Evolutionary conservation across 1,140 invertebrate species (phyloP), one percentile per base, ranked within the genome.

Genomic region (Campodea augens): DNA sequence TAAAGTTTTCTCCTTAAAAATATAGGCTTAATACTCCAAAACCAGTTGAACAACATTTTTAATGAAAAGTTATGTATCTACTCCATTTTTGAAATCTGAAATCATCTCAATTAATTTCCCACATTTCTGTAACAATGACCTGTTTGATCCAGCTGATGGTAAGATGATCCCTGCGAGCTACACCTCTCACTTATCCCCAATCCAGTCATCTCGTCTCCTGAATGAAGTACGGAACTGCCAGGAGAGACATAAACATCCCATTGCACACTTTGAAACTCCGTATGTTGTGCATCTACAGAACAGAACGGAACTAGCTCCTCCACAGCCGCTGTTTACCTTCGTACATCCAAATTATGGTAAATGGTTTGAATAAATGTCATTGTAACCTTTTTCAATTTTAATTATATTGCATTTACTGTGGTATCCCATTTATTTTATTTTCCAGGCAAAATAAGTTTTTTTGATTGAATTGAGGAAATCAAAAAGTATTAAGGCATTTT

Each of bases 211-310:
- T 12, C 83, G 81, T 60, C 60, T 88, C 19, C 79, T 74, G 56
- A 74, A 75, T 52, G 81, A 87, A 63, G 73, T 81, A 20, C 50
- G 67, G 50, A 52, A 57, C 3, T 68, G 66, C 47, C 66, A 66
- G 47, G 72, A 77, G 42, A 69, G 62, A 46, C 69, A 74, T 38
- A 78, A 79, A 52, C 64, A 66, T 52, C 56, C 62, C 29, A 54
- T 72, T 51, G 57, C 68, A 25, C 72, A 75, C 48, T 79, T 82
- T 62, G 89, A 96, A 67, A 87, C 77, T 48, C 78, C 85, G 1
- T 97, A 91, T 69, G 89, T 98, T 32, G 85, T 93, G 36, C 77
- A 88, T 54, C 71, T 96, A 43, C 85, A 89, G 57, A 97, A 92
- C 65, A 81, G 79, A 56, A 82, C 83, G 56, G 72, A 85, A 43